Conservation (phyloP, 2,113 vertebrate species). For the Globicephala melas region DNA sequence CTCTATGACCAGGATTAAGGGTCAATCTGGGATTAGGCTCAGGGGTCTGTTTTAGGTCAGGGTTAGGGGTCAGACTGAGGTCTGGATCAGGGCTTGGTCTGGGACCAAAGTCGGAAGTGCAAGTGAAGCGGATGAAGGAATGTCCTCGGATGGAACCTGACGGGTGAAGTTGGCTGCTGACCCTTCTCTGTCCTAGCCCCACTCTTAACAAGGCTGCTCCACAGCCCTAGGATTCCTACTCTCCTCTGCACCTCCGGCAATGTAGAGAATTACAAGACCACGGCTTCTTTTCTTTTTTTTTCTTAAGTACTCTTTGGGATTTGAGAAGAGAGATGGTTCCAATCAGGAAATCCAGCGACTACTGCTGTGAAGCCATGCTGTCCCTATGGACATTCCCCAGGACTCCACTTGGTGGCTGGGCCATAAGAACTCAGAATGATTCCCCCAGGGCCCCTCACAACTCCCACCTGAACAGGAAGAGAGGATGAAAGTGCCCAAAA, state of each 20-base stretch:
- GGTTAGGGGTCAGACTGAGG: neutral
- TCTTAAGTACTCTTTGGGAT: neutral
- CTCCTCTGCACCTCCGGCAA: neutral
- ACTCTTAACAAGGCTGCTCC: neutral
- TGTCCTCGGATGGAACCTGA: neutral
- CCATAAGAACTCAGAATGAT: neutral
- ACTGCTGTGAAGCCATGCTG: neutral
- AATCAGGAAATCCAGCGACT: neutral
- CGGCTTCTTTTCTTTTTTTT: neutral
- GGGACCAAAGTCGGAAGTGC: neutral
- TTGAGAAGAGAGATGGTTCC: constrained; percentile 14
- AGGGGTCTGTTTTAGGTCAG: neutral
- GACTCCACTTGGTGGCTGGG: neutral
- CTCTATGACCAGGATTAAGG: neutral
- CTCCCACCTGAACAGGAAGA: neutral
- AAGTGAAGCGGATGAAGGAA: neutral
- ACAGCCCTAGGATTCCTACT: neutral
- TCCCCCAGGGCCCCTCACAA: neutral
- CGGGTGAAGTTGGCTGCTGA: neutral
- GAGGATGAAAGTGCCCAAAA: neutral
- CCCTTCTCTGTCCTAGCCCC: neutral
- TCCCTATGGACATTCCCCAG: neutral
- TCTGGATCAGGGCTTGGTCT: neutral
- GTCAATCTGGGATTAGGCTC: neutral
- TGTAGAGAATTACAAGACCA: neutral